Conservation (phyloP, 2,888 invertebrate genomes). For the Ectropis crepuscularia region DNA sequence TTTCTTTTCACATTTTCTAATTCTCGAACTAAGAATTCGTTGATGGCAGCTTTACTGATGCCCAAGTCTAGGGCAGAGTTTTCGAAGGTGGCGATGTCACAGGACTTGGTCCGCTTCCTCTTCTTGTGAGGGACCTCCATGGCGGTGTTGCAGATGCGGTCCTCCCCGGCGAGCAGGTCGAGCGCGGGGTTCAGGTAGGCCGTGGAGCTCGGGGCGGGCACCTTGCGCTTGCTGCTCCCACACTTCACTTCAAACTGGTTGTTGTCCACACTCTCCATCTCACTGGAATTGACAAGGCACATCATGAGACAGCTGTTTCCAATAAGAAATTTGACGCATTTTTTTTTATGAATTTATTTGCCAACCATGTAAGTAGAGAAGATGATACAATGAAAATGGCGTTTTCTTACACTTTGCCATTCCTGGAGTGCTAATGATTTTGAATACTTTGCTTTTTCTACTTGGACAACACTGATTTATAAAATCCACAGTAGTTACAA, state of each 20-base stretch:
- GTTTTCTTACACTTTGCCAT: too few relatives aligned
- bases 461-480: too few relatives aligned
- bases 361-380: too few relatives aligned
- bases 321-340: too few relatives aligned
- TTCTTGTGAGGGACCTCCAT: conserved; percentile 79
- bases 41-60: conserved; percentile 64
- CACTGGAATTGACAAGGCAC: conserved; percentile 34
- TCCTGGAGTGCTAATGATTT: too few relatives aligned
- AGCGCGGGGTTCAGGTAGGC: conserved; percentile 77
- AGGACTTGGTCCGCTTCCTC: conserved; percentile 70
- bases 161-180: conserved; percentile 76
- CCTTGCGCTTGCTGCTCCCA: conserved; percentile 71
- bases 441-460: too few relatives aligned
- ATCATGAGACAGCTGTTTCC: too few relatives aligned
- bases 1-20: conserved; percentile 74
- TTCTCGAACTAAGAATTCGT: conserved; percentile 70
- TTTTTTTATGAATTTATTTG: too few relatives aligned
- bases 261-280: conserved; percentile 73
- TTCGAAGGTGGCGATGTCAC: conserved; percentile 71
- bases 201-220: conserved; percentile 64
- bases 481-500: too few relatives aligned
- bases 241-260: conserved; percentile 78
- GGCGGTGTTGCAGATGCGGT: conserved; percentile 78
- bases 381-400: too few relatives aligned
- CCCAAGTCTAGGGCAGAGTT: conserved; percentile 76